A percentile compares a stretch with the other conserved stretches of the same genome.
Evolutionary conservation across 2,113 vertebrate genomes (phyloP).

Genomic region (Xyliphius kryptos): DNA sequence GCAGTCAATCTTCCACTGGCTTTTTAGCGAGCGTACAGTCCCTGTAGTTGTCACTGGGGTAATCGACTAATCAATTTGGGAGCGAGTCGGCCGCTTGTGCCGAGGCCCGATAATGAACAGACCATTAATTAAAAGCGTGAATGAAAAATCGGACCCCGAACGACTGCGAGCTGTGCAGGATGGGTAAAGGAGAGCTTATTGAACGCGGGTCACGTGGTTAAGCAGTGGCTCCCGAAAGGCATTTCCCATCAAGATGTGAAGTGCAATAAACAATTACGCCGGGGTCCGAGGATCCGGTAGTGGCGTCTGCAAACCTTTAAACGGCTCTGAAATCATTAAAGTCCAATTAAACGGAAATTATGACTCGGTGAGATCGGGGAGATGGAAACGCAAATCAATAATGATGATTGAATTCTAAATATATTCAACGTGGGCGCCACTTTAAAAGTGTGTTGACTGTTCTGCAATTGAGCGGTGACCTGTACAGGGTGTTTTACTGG

Average conservation of each 20-base stretch:
- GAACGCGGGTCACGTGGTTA: slow-evolving; percentile 5
- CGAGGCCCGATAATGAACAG: slow-evolving; percentile 44
- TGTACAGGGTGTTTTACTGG: no score
- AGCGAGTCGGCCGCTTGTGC: slow-evolving; percentile 38
- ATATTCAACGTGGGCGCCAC: no score
- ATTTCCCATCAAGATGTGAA: slow-evolving; percentile 31
- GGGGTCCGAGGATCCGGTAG: background rate
- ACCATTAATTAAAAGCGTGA: slow-evolving; percentile 48
- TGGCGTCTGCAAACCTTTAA: background rate
- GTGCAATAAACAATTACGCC: slow-evolving; percentile 3
- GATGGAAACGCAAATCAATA: background rate
- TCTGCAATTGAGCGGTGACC: no score
- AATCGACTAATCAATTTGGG: slow-evolving; percentile 52
- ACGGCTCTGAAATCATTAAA: slow-evolving; percentile 42
- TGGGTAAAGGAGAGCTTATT: slow-evolving; percentile 3
- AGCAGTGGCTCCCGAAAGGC: slow-evolving; percentile 25
- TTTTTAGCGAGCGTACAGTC: slow-evolving; percentile 52
- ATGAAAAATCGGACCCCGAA: slow-evolving; percentile 40
- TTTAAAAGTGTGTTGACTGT: no score
- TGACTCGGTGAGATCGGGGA: slow-evolving; percentile 33
- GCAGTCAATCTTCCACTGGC: slow-evolving; percentile 48
- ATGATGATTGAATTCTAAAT: background rate
- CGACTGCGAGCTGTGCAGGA: background rate
- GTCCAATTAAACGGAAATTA: slow-evolving; percentile 51
- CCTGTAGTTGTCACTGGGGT: slow-evolving; percentile 35